Conservation (phyloP, 2,888 invertebrate species). For the Fabriciana adippe region DNA sequence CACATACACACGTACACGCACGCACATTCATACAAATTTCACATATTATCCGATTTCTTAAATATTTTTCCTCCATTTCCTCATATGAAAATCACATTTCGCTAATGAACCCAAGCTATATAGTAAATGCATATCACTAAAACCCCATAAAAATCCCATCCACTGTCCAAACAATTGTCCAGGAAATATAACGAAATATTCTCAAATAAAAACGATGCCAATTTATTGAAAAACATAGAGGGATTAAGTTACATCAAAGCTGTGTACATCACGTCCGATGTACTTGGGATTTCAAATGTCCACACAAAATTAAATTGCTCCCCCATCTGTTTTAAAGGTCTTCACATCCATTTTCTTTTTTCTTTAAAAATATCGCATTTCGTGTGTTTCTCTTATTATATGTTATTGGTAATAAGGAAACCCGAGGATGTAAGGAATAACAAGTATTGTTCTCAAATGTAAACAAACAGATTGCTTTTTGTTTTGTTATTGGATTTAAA, state of each 20-base stretch:
- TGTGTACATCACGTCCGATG: slow-evolving; percentile 64
- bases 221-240: slow-evolving; percentile 55
- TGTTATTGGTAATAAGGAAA: slow-evolving; percentile 67
- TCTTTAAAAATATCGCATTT: slow-evolving; percentile 73
- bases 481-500: slow-evolving; percentile 29
- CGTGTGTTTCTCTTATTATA: slow-evolving; percentile 61
- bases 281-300: slow-evolving; percentile 77
- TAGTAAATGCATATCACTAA: background rate
- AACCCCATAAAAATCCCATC: slow-evolving; percentile 4
- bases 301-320: slow-evolving; percentile 74
- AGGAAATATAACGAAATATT: slow-evolving; percentile 2
- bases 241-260: slow-evolving; percentile 75
- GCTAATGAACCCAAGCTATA: no score
- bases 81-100: no score
- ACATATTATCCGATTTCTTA: no score
- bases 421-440: slow-evolving; percentile 56
- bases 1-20: no score
- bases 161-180: slow-evolving; percentile 7
- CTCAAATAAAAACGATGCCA: slow-evolving; percentile 56
- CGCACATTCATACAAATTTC: no score
- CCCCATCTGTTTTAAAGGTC: slow-evolving; percentile 73
- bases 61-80: no score
- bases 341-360: slow-evolving; percentile 63
- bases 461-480: slow-evolving; percentile 21
- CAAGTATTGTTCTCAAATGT: slow-evolving; percentile 24